A percentile compares a stretch with the other conserved stretches of the same genome.
phyloP scores from a whole-genome alignment of 2,888 invertebrate species.

The Unio delphinus region DNA sequence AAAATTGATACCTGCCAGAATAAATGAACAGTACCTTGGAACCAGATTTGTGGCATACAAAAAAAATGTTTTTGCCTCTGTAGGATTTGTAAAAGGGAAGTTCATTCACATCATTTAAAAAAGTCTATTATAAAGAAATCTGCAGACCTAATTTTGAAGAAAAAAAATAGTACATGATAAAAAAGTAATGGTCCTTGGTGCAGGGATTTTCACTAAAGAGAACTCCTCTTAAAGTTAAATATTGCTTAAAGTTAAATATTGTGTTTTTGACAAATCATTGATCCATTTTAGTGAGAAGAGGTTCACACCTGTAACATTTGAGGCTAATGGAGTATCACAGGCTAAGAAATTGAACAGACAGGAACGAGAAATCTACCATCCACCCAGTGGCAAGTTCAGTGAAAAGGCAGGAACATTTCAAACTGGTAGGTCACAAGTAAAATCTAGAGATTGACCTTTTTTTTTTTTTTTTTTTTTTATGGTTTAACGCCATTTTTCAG shows the following conservation, averaged over 20 bases:
- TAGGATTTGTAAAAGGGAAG: too few relatives aligned
- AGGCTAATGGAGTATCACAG: conserved; percentile 49
- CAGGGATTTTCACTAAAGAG: not conserved
- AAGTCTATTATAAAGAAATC: not conserved
- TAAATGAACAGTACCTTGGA: too few relatives aligned
- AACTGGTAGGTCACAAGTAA: conserved; percentile 6
- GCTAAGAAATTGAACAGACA: conserved; percentile 49
- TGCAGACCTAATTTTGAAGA: not conserved
- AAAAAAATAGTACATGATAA: conserved; percentile 1
- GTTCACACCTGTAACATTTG: conserved; percentile 64
- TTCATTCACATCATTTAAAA: too few relatives aligned
- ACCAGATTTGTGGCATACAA: too few relatives aligned
- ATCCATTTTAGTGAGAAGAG: conserved; percentile 58
- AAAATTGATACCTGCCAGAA: too few relatives aligned
- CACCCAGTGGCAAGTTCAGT: conserved; percentile 71
- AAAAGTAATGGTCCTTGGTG: not conserved
- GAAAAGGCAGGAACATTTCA: conserved; percentile 64
- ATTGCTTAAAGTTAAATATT: not conserved
- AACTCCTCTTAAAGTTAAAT: not conserved
- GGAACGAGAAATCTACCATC: conserved; percentile 64
- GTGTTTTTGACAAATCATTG: not conserved
- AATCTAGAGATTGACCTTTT: too few relatives aligned
- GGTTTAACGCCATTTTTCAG: too few relatives aligned
- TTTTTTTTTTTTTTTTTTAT: too few relatives aligned
- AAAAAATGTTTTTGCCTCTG: too few relatives aligned